Evolutionary conservation across 2,113 vertebrate species (phyloP).

Genomic region (Echinops telfairi): DNA sequence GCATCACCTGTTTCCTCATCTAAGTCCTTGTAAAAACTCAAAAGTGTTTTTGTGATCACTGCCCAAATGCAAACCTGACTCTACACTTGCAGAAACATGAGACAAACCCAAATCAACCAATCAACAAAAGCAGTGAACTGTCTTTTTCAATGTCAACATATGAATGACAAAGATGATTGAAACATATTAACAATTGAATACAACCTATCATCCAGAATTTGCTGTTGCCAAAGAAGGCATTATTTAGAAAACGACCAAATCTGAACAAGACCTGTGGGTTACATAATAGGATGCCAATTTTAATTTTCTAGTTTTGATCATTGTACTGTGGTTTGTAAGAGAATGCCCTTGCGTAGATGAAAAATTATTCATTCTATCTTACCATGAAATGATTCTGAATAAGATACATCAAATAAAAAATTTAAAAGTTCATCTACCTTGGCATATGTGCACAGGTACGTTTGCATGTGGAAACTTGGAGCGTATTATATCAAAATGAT

Average conservation of each 20-base stretch:
- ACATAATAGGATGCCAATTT: background rate
- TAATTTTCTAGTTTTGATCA: constrained; percentile 14
- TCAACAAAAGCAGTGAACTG: background rate
- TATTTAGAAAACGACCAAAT: constrained; percentile 15
- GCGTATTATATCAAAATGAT: background rate
- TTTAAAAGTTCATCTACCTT: too few relatives aligned
- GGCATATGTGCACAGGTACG: too few relatives aligned
- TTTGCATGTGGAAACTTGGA: background rate
- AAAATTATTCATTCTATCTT: too few relatives aligned
- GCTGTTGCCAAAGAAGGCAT: background rate
- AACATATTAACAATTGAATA: background rate
- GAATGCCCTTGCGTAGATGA: background rate
- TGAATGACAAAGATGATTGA: background rate
- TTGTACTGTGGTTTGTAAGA: background rate
- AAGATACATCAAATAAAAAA: too few relatives aligned
- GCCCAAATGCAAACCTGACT: constrained; percentile 3
- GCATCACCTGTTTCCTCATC: background rate
- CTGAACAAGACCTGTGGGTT: background rate
- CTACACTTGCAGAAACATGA: background rate
- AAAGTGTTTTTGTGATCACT: background rate
- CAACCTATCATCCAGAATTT: background rate
- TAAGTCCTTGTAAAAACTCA: background rate
- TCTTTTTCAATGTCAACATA: background rate
- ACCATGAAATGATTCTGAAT: too few relatives aligned
- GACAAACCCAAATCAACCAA: background rate